Percentiles rank a stretch among this genome's conserved stretches.
phyloP scores from a whole-genome alignment of 2,888 invertebrate species.

The Pterostichus niger region DNA sequence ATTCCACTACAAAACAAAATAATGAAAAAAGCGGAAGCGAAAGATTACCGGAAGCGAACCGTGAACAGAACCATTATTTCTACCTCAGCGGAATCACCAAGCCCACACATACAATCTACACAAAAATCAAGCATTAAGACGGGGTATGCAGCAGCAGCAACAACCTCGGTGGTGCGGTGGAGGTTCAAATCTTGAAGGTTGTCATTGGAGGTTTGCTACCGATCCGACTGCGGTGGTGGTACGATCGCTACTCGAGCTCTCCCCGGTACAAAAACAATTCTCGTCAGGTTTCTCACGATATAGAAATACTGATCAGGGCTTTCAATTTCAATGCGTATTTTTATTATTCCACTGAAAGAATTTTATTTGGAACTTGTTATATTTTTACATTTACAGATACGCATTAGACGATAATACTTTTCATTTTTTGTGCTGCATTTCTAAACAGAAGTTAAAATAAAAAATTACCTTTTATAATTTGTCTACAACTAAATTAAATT shows the following conservation, averaged over 20 bases:
- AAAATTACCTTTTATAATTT: no score
- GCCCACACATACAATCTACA: constrained; percentile 47
- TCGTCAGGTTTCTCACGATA: constrained; percentile 1
- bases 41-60: constrained; percentile 67
- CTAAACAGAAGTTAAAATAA: no score
- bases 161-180: not conserved
- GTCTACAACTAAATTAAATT: no score
- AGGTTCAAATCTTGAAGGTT: not conserved
- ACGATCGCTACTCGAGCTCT: not conserved
- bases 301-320: constrained; percentile 6
- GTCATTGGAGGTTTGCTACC: no score
- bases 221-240: no score
- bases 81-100: constrained; percentile 51
- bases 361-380: not conserved
- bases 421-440: no score
- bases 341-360: not conserved
- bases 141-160: not conserved
- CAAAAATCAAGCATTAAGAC: constrained; percentile 63
- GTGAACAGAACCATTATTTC: constrained; percentile 66
- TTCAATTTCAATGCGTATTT: constrained; percentile 33
- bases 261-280: constrained; percentile 30
- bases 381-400: not conserved
- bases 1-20: constrained; percentile 62
- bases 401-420: no score
- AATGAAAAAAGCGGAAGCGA: constrained; percentile 63